Conservation (phyloP, 2,113 vertebrate genomes). For the Sceloporus undulatus region DNA sequence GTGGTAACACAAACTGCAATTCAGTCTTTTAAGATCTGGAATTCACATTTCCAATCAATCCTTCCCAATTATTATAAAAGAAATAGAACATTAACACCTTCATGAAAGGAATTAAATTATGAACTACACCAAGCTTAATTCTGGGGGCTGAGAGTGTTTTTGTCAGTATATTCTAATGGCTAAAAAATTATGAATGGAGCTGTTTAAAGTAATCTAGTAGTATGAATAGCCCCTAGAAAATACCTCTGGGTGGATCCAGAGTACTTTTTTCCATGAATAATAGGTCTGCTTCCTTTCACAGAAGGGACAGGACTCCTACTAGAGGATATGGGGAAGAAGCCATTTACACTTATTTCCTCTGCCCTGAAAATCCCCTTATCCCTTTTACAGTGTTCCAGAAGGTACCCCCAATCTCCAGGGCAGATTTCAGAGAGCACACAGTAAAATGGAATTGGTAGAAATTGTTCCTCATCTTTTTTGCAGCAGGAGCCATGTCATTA, state of each 20-base stretch:
- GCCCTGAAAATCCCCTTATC: not conserved
- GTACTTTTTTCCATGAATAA: not conserved
- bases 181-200: conserved; percentile 40
- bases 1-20: not conserved
- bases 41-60: conserved; percentile 11
- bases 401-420: not conserved
- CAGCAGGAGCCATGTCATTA: not conserved
- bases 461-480: not conserved
- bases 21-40: not conserved
- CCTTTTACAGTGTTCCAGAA: not conserved
- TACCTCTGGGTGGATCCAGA: conserved; percentile 9
- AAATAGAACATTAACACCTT: conserved; percentile 28
- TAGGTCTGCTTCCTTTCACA: not conserved
- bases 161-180: conserved; percentile 25
- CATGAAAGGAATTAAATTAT: not conserved
- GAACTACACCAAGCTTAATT: conserved; percentile 15
- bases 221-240: conserved; percentile 31
- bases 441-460: not conserved
- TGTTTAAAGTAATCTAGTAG: conserved; percentile 55
- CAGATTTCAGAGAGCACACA: not conserved
- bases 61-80: conserved; percentile 48
- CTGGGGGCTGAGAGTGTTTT: not conserved
- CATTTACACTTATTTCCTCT: not conserved
- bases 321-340: not conserved
- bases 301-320: not conserved